Percentiles rank a stretch among this genome's conserved stretches.
These are phyloP conservation scores for Bombus polaris DNA, from an alignment of 1,140 invertebrate species.

Conservation along the genomic window DNA sequence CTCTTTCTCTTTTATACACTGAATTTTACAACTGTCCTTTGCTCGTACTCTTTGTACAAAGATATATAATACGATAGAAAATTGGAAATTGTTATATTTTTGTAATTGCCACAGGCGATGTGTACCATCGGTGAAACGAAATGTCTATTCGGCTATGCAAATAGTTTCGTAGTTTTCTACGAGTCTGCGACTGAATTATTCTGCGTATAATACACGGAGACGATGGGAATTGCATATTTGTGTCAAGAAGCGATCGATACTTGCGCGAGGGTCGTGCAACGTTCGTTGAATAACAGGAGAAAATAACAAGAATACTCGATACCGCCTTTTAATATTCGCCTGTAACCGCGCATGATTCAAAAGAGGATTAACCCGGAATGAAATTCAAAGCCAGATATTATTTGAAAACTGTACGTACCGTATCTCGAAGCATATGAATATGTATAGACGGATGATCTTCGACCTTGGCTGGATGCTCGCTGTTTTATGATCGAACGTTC, in stretches of 20 bases:
- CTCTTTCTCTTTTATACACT: neutral
- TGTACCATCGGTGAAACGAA: neutral
- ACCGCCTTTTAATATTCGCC: neutral
- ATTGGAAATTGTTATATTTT: neutral
- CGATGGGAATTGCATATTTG: slow-evolving; percentile 24
- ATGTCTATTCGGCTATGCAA: neutral
- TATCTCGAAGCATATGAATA: neutral
- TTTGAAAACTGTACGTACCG: neutral
- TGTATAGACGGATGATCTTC: neutral
- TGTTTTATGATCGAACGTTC: neutral
- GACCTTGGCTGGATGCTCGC: neutral
- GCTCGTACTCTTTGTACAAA: too few species aligned
- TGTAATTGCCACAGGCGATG: neutral
- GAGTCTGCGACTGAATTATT: neutral
- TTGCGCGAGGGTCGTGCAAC: neutral
- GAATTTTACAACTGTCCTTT: too few species aligned
- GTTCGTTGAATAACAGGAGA: slow-evolving; percentile 2
- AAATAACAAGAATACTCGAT: neutral
- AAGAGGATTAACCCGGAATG: neutral
- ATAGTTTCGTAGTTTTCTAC: neutral
- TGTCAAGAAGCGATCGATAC: slow-evolving; percentile 32
- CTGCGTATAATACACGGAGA: neutral
- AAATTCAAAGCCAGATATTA: neutral
- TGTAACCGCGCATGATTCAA: neutral
- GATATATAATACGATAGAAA: too few species aligned